Evolutionary conservation across 2,888 invertebrate genomes (phyloP).

Genomic region (Eugnorisma glareosa): DNA sequence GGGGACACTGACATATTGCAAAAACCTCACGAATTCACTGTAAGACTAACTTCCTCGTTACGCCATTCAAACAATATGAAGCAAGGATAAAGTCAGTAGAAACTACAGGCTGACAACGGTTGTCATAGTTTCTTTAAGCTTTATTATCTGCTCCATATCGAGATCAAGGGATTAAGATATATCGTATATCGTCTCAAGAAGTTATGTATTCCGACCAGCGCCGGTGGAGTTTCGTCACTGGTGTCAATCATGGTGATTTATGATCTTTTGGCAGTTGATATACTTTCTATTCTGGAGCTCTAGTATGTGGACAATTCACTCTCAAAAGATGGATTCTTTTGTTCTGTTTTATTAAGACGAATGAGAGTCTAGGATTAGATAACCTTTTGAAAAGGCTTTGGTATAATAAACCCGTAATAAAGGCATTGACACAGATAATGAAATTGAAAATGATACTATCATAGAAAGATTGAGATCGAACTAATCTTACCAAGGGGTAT

Average conservation of each 20-base stretch:
- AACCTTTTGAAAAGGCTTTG: neutral
- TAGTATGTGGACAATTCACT: slow-evolving; percentile 25
- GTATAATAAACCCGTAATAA: neutral
- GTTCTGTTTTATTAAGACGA: neutral
- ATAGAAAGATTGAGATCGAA: slow-evolving; percentile 8
- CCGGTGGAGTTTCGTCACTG: slow-evolving; percentile 76
- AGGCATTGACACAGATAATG: neutral
- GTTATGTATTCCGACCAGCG: slow-evolving; percentile 36
- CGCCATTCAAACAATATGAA: slow-evolving; percentile 34
- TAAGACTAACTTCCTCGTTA: slow-evolving; percentile 51
- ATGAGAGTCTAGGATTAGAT: slow-evolving; percentile 5
- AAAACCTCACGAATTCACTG: slow-evolving; percentile 22
- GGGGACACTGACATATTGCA: slow-evolving; percentile 27
- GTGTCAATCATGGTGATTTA: slow-evolving; percentile 85
- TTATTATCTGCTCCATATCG: slow-evolving; percentile 45
- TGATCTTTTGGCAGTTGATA: slow-evolving; percentile 71
- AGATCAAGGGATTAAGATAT: slow-evolving; percentile 60
- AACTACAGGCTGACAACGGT: slow-evolving; percentile 24
- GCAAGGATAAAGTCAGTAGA: slow-evolving; percentile 44
- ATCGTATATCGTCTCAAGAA: slow-evolving; percentile 45
- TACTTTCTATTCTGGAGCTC: slow-evolving; percentile 82
- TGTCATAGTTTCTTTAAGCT: slow-evolving; percentile 45
- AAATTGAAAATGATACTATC: neutral
- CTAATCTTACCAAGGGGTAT: too few species aligned
- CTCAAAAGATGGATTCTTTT: slow-evolving; percentile 3